Evolutionary conservation across 1,140 invertebrate species (phyloP).

Genomic region (Condylostylus longicornis): DNA sequence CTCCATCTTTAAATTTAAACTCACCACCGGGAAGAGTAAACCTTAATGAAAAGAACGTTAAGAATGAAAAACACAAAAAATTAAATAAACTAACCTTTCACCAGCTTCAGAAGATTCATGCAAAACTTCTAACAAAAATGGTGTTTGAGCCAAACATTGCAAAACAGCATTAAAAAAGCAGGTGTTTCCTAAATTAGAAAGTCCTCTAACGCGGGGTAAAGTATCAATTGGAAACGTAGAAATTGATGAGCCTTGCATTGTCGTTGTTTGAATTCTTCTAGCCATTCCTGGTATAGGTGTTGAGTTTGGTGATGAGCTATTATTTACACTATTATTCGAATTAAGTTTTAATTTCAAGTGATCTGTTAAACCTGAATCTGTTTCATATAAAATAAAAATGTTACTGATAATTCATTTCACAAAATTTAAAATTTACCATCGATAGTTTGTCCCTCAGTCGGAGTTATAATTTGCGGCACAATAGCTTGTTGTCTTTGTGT

Average conservation of each 20-base stretch:
- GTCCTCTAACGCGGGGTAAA: conserved; percentile 44
- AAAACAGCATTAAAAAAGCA: conserved; percentile 95
- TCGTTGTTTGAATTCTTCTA: conserved; percentile 11
- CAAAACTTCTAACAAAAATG: conserved; percentile 57
- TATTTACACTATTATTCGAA: no score
- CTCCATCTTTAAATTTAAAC: conserved; percentile 36
- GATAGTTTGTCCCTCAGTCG: neutral
- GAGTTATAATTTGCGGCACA: neutral
- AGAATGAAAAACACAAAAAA: neutral
- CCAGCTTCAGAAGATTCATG: conserved; percentile 51
- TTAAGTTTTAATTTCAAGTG: no score
- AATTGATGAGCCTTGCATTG: neutral
- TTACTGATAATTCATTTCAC: no score
- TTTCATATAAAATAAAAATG: no score
- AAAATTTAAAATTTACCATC: no score
- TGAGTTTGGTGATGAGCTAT: conserved; percentile 8
- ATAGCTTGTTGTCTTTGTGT: conserved; percentile 19
- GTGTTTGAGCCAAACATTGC: conserved; percentile 79
- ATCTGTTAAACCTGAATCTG: no score
- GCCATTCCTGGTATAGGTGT: conserved; percentile 20
- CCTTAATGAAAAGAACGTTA: conserved; percentile 13
- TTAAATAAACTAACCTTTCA: conserved; percentile 32
- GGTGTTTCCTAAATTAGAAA: conserved; percentile 83
- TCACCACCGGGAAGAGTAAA: conserved; percentile 55
- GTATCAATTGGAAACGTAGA: conserved; percentile 9